phyloP scores from a whole-genome alignment of 2,113 vertebrate genomes.

The Campylomormyrus tamandua region DNA sequence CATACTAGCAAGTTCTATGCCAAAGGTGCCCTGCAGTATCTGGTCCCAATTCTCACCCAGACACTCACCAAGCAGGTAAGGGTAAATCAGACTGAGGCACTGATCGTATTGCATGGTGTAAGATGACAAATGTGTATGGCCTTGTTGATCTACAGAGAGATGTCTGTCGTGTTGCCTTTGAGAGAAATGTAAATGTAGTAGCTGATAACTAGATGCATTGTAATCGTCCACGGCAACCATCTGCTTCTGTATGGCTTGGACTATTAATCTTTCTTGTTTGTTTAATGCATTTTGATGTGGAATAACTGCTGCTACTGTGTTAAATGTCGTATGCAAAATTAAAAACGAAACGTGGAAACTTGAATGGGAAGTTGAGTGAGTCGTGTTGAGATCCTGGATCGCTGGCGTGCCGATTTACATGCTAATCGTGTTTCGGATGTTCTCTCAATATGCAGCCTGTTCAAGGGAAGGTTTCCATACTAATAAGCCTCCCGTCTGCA shows the following conservation, averaged over 20 bases:
- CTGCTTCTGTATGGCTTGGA: not conserved
- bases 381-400: not conserved
- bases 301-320: not conserved
- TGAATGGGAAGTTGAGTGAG: not conserved
- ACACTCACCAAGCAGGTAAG: constrained; percentile 92
- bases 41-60: constrained; percentile 94
- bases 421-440: not conserved
- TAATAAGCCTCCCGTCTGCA: not conserved
- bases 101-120: not conserved
- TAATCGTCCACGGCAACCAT: not conserved
- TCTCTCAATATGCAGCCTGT: not conserved
- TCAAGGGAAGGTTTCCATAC: not conserved
- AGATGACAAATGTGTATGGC: not conserved
- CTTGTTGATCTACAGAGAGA: not conserved
- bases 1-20: constrained; percentile 99
- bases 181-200: not conserved
- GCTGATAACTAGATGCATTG: not conserved
- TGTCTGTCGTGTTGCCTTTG: not conserved
- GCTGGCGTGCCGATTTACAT: not conserved
- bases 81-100: not conserved
- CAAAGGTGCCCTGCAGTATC: constrained; percentile 92
- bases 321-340: not conserved
- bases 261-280: not conserved
- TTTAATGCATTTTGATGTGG: not conserved
- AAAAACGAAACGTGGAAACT: not conserved